Evolutionary conservation across 1,140 invertebrate species (phyloP).

Genomic region (Lepidotrigona ventralis): DNA sequence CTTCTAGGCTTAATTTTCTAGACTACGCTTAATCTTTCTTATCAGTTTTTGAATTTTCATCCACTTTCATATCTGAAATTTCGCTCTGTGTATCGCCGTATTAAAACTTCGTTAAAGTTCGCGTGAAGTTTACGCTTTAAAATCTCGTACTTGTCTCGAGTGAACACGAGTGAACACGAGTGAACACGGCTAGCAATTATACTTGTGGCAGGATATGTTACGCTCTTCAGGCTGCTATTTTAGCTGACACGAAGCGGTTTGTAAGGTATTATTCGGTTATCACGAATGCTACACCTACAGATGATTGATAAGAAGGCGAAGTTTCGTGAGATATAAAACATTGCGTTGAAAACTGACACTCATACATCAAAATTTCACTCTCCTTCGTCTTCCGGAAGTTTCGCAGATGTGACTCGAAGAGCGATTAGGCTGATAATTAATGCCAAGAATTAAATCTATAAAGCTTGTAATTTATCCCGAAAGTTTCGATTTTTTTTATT

Average conservation of each 20-base stretch:
- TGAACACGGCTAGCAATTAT: not conserved
- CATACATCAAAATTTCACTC: not conserved
- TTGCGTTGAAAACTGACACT: not conserved
- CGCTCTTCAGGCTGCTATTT: not conserved
- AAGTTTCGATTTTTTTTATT: too few relatives aligned
- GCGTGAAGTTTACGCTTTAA: slow-evolving; percentile 22
- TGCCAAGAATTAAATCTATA: too few relatives aligned
- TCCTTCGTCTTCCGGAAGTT: not conserved
- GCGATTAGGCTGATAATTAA: not conserved
- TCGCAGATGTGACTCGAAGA: too few relatives aligned
- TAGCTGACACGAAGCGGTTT: slow-evolving; percentile 19
- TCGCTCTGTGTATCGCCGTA: not conserved
- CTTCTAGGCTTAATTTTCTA: not conserved
- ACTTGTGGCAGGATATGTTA: not conserved
- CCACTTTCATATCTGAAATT: not conserved
- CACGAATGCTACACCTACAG: not conserved
- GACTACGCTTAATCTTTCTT: not conserved
- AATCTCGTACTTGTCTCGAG: not conserved
- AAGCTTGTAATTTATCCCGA: not conserved
- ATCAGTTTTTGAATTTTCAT: not conserved
- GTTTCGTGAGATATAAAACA: not conserved
- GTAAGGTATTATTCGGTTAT: slow-evolving; percentile 19
- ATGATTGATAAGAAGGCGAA: slow-evolving; percentile 8
- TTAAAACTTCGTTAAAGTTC: slow-evolving; percentile 18
- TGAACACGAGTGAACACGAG: not conserved